Evolutionary conservation across 2,888 invertebrate genomes (phyloP), one percentile per base, ranked within the genome.

Genomic region (Macaria notata): DNA sequence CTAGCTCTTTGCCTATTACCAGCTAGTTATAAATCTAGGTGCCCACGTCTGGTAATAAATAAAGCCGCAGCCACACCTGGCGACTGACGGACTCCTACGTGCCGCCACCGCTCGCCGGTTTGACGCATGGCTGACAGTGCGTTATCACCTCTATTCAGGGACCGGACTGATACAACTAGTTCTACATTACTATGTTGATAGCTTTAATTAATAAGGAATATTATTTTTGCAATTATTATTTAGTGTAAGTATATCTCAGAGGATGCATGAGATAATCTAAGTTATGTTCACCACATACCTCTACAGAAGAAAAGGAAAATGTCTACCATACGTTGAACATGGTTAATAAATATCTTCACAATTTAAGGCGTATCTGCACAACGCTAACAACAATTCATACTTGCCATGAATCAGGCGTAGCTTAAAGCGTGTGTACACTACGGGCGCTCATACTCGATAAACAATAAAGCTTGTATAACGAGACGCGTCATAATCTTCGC

Each of bases 381-480:
- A 19, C 42, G 46, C 45, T 39, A 38, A 59, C 50, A 67, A 64
- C 65, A 62, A 65, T 59, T 61, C 63, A 55, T 56, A 19, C 49
- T 42, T 49, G n/a, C 19, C 54, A 64, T 64, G 62, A 66, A 66
- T 64, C 66, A 66, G 50, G 47, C 43, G 53, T 31, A 61, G 59
- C 62, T 64, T 59, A 61, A 62, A 61, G 63, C 58, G 52, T 66
- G 61, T 64, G 61, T 63, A 63, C 63, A 64, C 61, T 52, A 45
- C 51, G 47, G 48, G n/a, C 49, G 19, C 59, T 56, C 59, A 56
- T 62, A 69, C 72, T 69, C 76, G 75, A 78, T 81, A 86, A 86
- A 87, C 86, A 86, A 87, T 83, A 78, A 77, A 73, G 74, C 72
- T 68, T 69, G 69, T 73, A 77, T 88, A 88, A 88, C 88, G 85